Conservation (phyloP, 2,888 invertebrate genomes). For the Penaeus monodon region DNA sequence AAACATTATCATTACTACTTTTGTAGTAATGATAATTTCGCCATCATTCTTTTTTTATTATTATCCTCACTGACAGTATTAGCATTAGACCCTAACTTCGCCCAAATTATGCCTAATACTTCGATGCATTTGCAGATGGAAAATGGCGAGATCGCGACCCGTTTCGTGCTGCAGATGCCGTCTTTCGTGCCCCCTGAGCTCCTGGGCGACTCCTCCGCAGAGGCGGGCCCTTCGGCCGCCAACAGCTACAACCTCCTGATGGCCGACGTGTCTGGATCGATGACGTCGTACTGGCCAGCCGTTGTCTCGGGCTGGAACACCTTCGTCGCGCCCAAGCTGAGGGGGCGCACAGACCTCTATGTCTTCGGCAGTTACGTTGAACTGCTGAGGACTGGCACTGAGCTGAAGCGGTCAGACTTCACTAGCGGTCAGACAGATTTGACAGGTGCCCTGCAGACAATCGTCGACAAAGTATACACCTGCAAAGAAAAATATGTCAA, state of each 20-base stretch:
- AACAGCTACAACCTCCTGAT: conserved; percentile 38
- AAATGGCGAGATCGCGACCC: no score
- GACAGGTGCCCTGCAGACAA: conserved; percentile 28
- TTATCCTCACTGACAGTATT: no score
- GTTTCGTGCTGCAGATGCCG: conserved; percentile 17
- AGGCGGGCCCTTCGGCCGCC: not conserved
- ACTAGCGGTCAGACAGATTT: conserved; percentile 24
- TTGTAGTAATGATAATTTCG: no score
- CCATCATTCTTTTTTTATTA: no score
- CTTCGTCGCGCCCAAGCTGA: conserved; percentile 29
- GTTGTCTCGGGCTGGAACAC: conserved; percentile 44
- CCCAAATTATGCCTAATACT: no score
- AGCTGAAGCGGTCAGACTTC: conserved; percentile 23
- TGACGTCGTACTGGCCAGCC: conserved; percentile 24
- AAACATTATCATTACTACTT: no score
- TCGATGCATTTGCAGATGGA: no score
- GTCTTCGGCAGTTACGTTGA: conserved; percentile 21
- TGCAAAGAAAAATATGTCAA: conserved; percentile 33
- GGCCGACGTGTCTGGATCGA: conserved; percentile 52
- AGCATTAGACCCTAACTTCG: no score
- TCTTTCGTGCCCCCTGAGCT: not conserved
- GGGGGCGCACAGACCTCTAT: conserved; percentile 38
- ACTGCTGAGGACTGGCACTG: not conserved
- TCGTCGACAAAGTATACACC: conserved; percentile 18
- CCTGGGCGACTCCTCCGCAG: no score